Evolutionary conservation across 2,888 invertebrate species (phyloP).

Genomic region (Polyommatus iphigenia): DNA sequence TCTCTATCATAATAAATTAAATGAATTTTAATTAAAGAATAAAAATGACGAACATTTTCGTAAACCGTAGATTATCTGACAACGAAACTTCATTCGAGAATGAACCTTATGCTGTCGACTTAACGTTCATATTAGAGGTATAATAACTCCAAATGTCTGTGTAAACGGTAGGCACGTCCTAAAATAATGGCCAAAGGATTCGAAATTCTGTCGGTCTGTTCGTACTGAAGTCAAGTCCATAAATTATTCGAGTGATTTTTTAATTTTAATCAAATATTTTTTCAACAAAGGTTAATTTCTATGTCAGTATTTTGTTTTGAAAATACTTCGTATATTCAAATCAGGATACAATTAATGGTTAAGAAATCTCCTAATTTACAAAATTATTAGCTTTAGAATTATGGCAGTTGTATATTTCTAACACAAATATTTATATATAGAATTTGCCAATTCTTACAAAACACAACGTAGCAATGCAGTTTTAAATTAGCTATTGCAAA

Average conservation of each 20-base stretch:
- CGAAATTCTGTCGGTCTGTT: not conserved
- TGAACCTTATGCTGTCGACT: not conserved
- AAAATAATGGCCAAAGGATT: not conserved
- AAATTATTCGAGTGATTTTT: too few species aligned
- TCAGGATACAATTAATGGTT: not conserved
- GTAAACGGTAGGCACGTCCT: not conserved
- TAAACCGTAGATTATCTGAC: not conserved
- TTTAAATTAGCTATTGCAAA: too few species aligned
- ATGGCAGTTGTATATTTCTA: too few species aligned
- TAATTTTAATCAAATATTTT: not conserved
- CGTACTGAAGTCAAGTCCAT: not conserved
- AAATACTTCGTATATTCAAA: not conserved
- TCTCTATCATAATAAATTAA: not conserved
- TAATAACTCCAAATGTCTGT: not conserved
- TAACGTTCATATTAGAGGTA: not conserved
- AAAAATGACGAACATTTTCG: constrained; percentile 16
- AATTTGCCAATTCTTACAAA: too few species aligned
- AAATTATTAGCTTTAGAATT: too few species aligned
- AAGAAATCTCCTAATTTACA: too few species aligned
- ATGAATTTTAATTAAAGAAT: not conserved
- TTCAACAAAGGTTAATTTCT: not conserved
- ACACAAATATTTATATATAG: too few species aligned
- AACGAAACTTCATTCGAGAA: not conserved
- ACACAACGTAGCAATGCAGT: too few species aligned
- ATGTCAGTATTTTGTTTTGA: not conserved